A percentile compares a stretch with the other conserved stretches of the same genome.
These are phyloP conservation scores for Genyomyrus donnyi DNA, from an alignment of 2,113 vertebrate genomes.

Conservation along the genomic window DNA sequence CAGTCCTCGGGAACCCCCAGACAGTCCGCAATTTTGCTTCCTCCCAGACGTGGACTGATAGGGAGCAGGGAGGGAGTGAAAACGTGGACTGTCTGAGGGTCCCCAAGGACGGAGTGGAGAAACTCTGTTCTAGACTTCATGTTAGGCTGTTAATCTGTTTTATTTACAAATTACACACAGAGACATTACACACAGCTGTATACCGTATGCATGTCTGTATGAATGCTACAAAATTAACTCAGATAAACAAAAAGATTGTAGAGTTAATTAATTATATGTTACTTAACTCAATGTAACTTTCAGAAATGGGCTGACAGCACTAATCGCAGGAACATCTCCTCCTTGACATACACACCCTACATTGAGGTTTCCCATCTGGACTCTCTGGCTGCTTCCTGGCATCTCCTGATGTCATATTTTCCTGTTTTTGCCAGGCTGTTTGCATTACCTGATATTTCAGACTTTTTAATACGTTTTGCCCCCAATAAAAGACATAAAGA, in stretches of 20 bases:
- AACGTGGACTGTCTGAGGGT: background rate
- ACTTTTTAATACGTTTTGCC: background rate
- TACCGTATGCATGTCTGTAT: background rate
- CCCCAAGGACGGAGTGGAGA: background rate
- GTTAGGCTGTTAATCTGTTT: background rate
- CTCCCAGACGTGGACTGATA: background rate
- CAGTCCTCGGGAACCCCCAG: background rate
- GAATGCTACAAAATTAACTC: background rate
- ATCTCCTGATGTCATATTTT: background rate
- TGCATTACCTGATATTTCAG: background rate
- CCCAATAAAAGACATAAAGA: background rate
- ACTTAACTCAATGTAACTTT: background rate
- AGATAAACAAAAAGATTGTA: background rate
- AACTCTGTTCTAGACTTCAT: background rate
- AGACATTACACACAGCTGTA: background rate
- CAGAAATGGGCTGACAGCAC: background rate
- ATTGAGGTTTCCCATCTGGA: background rate
- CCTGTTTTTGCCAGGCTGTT: background rate
- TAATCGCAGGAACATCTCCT: background rate
- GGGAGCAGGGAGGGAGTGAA: too few species aligned
- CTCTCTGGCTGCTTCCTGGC: background rate
- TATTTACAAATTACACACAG: constrained; percentile 4
- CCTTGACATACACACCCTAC: background rate
- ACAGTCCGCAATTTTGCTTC: background rate
- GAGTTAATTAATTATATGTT: background rate